Evolutionary conservation across 1,140 invertebrate genomes (phyloP), one percentile per base, ranked within the genome.

Genomic region (Proctacanthus coquilletti): DNA sequence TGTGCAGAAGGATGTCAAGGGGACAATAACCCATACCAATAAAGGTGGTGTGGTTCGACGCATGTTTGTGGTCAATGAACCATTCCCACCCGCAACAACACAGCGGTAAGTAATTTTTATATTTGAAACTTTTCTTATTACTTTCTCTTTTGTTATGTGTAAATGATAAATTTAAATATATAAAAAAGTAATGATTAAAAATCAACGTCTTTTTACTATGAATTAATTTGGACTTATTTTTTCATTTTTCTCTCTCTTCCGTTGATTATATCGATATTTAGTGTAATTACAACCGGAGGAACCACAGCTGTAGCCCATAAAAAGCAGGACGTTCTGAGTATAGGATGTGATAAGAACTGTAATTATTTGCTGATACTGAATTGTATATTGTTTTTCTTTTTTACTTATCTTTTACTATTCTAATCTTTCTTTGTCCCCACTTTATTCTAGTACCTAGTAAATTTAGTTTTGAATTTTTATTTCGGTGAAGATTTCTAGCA

Each of bases 21-120:
- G 50, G 30, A 49, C 48, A 36, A 46, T 60, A 20, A 33, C 38
- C 17, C 36, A 42, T 35, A 45, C 53, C 35, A 59, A 59, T 45
- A 59, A 59, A 45, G 50, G 47, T 38, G 56, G 58, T 47, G 52
- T 60, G 40, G 56, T 60, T 25, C 52, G 56, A 39, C 53, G 56
- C 30, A 59, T 60, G 56, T 56, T 56, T 39, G 51, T 60, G n/a
- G 53, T 60, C 33, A 60, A 60, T 43, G 56, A 60, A 44, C 51
- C 36, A 27, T 59, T 59, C 46, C 42, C 56, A 42, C 27, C 21
- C n/a, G 48, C 51, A 32, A 52, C 53, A 34, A 51, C 53, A 36
- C 56, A 57, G 49, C 53, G 56, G 56, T 60, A 46, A 37, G 34
- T 31, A 32, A 27, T 20, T 3, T 21, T 21, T 34, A 13, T 9